Base-by-base conservation (phyloP, 2,797 vertebrate genomes). In the Poeciliopsis presidionis region DNA sequence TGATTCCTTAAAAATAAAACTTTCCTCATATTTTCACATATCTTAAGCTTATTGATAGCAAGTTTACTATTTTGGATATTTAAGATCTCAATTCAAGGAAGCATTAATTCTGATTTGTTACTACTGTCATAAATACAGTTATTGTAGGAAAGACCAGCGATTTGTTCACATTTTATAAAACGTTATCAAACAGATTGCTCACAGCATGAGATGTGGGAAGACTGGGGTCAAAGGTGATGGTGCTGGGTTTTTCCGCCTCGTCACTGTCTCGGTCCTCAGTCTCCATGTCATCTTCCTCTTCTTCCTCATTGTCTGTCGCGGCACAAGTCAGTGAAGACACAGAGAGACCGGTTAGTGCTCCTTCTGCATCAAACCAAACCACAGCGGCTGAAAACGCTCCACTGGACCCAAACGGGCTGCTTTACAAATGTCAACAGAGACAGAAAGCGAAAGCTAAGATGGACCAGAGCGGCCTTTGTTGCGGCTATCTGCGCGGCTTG, bases 151-250 rank as follows among this genome's bases (percentile, higher is more conserved):
- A 67, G 36, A 39, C 25, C 20, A 5, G 22, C 22, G 11, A 69
- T 43, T 13, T 25, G 63, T 67, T 43, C 65, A 25, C 22, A 13
- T 43, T 12, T 67, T 22, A 67, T 12, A 25, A 11, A 22, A 43
- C 20, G 7, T 41, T 61, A 14, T 33, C 16, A 61, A 61, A 61
- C 33, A 22, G 20, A 39, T 12, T 39, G 95, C 97, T 88, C 93
- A 99, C 98, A 87, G 97, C 77, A 25, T 99, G 98, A 67, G 98
- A 98, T 0, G 98, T 99, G 46, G 98, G 98, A 79, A 99, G 95
- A 86, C 98, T 99, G 71, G 97, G 97, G 91, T 99, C 98, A 94
- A 99, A 99, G 83, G 97, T 99, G 86, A 99, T 99, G 86, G 95
- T 86, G 63, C 90, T 97, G 63, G 97, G 97, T 76, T 98, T 98